A percentile compares a stretch with the other conserved stretches of the same genome.
Conservation (phyloP, 2,113 vertebrate genomes). For the Barnardius zonarius region DNA sequence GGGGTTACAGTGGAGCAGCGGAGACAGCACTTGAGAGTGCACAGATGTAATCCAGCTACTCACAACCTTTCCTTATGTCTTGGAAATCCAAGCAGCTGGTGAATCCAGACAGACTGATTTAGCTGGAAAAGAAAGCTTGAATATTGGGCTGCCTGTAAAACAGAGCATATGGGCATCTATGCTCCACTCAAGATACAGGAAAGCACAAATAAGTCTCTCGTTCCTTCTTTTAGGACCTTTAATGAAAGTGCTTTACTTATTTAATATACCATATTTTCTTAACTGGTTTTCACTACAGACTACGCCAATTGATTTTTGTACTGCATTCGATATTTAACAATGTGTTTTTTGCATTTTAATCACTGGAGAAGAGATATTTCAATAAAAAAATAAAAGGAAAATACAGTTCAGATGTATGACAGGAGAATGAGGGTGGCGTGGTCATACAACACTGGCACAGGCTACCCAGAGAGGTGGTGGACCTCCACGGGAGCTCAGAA, state of each 20-base stretch:
- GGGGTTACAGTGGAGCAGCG: background rate
- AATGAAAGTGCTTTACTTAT: background rate
- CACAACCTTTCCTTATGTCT: background rate
- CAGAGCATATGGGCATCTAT: background rate
- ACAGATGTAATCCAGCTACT: background rate
- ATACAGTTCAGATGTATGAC: conserved; percentile 17
- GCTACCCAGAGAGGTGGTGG: background rate
- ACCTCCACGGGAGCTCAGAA: background rate
- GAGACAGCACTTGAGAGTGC: accelerated
- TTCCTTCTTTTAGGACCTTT: background rate
- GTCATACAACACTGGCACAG: background rate
- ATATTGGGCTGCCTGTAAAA: background rate
- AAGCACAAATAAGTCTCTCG: background rate
- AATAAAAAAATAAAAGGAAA: background rate
- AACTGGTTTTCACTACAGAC: background rate
- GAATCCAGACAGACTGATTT: background rate
- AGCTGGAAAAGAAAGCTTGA: background rate
- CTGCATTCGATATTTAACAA: background rate
- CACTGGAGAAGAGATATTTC: background rate
- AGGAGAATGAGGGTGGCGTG: background rate
- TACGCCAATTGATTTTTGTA: background rate
- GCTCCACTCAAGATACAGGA: background rate
- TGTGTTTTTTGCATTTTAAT: background rate
- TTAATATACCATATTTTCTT: background rate
- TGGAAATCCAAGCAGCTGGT: background rate